These are phyloP conservation scores for Anas acuta DNA, from an alignment of 2,797 vertebrate genomes.

Conservation along the genomic window DNA sequence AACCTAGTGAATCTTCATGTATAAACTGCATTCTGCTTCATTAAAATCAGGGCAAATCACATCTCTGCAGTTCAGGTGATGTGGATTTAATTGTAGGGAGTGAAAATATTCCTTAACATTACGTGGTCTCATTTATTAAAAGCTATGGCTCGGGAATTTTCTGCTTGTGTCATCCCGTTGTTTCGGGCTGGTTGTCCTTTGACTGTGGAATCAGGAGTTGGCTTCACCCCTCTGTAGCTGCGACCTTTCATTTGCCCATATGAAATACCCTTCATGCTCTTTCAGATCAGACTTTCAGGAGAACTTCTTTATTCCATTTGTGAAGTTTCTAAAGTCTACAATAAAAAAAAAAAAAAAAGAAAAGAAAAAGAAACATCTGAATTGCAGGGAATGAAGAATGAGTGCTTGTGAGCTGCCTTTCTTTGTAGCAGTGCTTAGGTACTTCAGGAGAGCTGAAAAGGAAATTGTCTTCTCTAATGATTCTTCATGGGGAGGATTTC, in stretches of 20 bases:
- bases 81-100: neutral
- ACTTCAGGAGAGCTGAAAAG: neutral
- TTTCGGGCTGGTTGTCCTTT: neutral
- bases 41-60: neutral
- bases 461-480: neutral
- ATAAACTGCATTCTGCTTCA: neutral
- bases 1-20: neutral
- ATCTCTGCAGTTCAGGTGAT: neutral
- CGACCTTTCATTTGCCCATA: neutral
- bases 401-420: neutral
- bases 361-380: neutral
- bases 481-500: neutral
- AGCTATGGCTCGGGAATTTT: neutral
- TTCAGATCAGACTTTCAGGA: neutral
- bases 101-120: neutral
- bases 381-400: too few species aligned
- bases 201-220: neutral
- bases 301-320: neutral
- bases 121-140: neutral
- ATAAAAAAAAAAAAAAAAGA: neutral
- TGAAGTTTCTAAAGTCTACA: neutral
- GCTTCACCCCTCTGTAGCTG: neutral
- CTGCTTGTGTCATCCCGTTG: neutral
- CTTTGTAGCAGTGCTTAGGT: neutral
- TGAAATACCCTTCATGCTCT: neutral